phyloP scores from a whole-genome alignment of 2,113 vertebrate species.

The Erinaceus europaeus region DNA sequence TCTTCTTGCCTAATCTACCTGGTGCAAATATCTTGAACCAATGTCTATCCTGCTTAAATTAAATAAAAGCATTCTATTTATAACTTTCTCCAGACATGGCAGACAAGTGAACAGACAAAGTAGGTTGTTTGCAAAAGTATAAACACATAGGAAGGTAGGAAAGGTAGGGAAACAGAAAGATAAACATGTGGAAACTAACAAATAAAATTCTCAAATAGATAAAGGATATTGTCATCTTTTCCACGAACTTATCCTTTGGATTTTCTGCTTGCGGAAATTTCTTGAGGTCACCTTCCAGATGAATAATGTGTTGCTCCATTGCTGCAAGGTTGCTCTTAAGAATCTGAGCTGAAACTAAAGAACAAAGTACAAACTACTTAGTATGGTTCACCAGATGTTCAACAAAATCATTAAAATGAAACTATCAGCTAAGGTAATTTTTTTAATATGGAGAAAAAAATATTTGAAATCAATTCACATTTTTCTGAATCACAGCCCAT shows the following conservation, averaged over 20 bases:
- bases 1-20: background rate
- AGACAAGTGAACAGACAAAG: background rate
- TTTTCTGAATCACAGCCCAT: slow-evolving; percentile 80
- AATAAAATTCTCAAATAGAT: background rate
- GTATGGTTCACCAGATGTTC: background rate
- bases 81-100: background rate
- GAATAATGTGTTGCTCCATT: slow-evolving; percentile 92
- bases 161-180: background rate
- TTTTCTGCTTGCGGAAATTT: slow-evolving; percentile 91
- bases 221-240: slow-evolving; percentile 99
- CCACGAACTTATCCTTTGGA: slow-evolving; percentile 94
- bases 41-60: slow-evolving; percentile 35
- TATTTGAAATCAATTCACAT: slow-evolving; percentile 66
- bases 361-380: slow-evolving; percentile 51
- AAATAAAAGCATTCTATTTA: background rate
- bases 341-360: slow-evolving; percentile 93
- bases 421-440: slow-evolving; percentile 23
- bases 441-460: slow-evolving; percentile 70
- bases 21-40: slow-evolving; percentile 23
- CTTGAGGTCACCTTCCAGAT: slow-evolving; percentile 91
- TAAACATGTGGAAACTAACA: accelerated
- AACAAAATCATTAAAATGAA: slow-evolving; percentile 47
- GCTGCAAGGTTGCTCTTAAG: slow-evolving; percentile 91
- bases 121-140: too few relatives aligned
- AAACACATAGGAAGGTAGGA: background rate